phyloP scores from a whole-genome alignment of 2,888 invertebrate species.

The Callyntrura sp. region DNA sequence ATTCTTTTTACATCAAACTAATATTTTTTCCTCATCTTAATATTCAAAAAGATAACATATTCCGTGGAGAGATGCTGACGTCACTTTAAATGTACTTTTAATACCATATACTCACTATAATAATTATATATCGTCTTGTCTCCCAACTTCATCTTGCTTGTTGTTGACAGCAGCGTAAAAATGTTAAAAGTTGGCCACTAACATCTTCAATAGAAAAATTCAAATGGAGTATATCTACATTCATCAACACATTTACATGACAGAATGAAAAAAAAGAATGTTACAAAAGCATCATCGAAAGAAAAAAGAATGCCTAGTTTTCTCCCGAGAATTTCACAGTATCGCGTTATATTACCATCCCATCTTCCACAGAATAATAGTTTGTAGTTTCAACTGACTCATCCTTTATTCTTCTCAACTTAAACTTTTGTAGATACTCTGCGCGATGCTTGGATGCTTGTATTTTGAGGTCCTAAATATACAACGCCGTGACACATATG shows the following conservation, averaged over 20 bases:
- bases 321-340: constrained; percentile 5
- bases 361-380: too few relatives aligned
- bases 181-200: neutral
- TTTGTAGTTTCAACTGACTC: too few relatives aligned
- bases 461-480: too few relatives aligned
- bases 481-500: too few relatives aligned
- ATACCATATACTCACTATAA: neutral
- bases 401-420: neutral
- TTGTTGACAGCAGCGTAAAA: constrained; percentile 13
- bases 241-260: constrained; percentile 43
- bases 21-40: too few relatives aligned
- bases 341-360: too few relatives aligned
- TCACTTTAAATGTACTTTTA: neutral
- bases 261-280: constrained; percentile 17
- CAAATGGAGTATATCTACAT: constrained; percentile 8
- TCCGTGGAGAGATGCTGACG: neutral
- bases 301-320: constrained; percentile 20
- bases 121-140: neutral
- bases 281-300: constrained; percentile 34
- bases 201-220: constrained; percentile 36
- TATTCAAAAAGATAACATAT: neutral
- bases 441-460: neutral
- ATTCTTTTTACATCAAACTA: constrained; percentile 20
- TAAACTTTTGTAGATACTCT: neutral
- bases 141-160: neutral